Evolutionary conservation across 1,140 invertebrate species (phyloP).

Genomic region (Sweltsa coloradensis): DNA sequence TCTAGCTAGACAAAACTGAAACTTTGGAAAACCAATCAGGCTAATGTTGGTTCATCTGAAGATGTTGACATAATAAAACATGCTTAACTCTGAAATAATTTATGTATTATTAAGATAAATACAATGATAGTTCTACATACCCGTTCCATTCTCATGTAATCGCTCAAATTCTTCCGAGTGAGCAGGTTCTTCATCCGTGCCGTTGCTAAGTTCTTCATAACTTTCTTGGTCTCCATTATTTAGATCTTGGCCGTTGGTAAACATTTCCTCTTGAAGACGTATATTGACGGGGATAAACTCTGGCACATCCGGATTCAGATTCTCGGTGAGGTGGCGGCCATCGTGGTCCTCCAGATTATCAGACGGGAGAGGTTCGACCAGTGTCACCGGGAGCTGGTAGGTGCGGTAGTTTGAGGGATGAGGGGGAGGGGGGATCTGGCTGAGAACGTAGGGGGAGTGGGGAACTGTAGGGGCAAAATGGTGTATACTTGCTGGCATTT

Average conservation of each 20-base stretch:
- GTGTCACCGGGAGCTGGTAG: slow-evolving; percentile 16
- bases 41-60: no score
- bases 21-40: no score
- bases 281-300: slow-evolving; percentile 57
- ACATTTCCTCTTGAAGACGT: not conserved
- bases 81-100: no score
- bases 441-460: no score
- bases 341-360: slow-evolving; percentile 12
- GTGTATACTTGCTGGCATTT: no score
- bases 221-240: slow-evolving; percentile 11
- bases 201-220: slow-evolving; percentile 9
- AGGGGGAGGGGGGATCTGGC: slow-evolving; percentile 9
- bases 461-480: no score
- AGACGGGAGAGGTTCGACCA: slow-evolving; percentile 19
- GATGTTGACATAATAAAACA: no score
- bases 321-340: slow-evolving; percentile 29
- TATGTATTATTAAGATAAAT: no score
- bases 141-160: slow-evolving; percentile 3
- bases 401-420: slow-evolving; percentile 9
- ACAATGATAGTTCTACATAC: not conserved
- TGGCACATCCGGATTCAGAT: slow-evolving; percentile 72
- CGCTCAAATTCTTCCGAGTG: not conserved
- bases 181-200: not conserved
- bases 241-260: not conserved
- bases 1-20: no score